Base-by-base conservation (phyloP, 2,888 invertebrate genomes). In the Phragmatobia fuliginosa region DNA sequence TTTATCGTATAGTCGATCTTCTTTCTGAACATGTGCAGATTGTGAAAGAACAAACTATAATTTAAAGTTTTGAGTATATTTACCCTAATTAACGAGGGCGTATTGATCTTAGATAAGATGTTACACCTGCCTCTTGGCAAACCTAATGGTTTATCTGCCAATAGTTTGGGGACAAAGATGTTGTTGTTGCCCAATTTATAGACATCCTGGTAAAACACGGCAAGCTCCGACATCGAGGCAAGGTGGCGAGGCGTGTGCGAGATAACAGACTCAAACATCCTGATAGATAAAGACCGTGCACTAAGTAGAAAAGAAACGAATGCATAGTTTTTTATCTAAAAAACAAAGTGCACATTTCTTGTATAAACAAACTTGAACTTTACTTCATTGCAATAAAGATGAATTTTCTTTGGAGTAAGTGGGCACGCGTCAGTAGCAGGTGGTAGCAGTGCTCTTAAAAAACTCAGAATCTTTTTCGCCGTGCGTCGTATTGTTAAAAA, bases 381-480 rank as follows among this genome's bases (percentile, higher is more conserved):
- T 88, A 83, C 62, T 0, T 0, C 1, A 25, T 68, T 0, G 3
- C 0, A 0, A 64, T 85, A 89, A 77, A 78, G 86, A 66, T 66
- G 45, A 66, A 36, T 77, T 73, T 88, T 0, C 68, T 41, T 63
- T 71, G 59, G 25, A 25, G 16, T 28, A 33, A 45, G 36, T 62
- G 71, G 90, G 94, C 94, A 94, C 95, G 94, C 93, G 95, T 92
- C 94, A 90, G 85, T 87, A 91, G 95, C 95, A 95, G 94, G 95
- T 95, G 95, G 90, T 88, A 91, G 87, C 88, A 82, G 83, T 85
- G 86, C 79, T 90, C 87, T 93, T 92, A 92, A 94, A 94, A 94
- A 94, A 92, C 90, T 84, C 87, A 91, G 88, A 90, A 89, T 88
- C 86, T 91, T 91, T 93, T 90, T 91, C 86, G 88, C 85, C 79